Conservation (phyloP, 2,113 vertebrate genomes). For the Centrocercus urophasianus region DNA sequence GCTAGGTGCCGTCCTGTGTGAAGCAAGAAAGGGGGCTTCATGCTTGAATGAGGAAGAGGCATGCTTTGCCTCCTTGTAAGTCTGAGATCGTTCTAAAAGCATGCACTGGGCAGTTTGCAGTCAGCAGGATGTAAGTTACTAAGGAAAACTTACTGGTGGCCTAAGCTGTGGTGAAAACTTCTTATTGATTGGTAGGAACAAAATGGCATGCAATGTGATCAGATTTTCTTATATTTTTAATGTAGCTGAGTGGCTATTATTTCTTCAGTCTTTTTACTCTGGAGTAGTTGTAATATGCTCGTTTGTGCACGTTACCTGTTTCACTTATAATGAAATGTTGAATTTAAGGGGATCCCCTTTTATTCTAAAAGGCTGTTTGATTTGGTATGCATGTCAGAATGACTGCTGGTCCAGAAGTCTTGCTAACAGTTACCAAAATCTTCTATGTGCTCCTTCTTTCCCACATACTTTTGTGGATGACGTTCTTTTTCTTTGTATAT, state of each 20-base stretch:
- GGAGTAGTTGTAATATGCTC: background rate
- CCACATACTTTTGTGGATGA: background rate
- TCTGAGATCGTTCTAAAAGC: background rate
- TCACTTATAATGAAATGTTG: background rate
- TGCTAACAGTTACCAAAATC: background rate
- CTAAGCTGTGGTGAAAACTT: background rate
- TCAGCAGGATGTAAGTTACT: background rate
- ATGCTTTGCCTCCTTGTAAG: background rate
- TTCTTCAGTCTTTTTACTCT: background rate
- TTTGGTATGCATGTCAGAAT: background rate
- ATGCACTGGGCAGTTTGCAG: background rate
- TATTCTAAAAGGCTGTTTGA: background rate
- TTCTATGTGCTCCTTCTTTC: background rate
- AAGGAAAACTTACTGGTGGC: background rate
- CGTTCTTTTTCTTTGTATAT: conserved; percentile 4
- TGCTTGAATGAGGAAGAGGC: background rate
- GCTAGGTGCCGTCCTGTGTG: background rate
- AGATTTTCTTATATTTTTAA: background rate
- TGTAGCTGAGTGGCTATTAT: background rate
- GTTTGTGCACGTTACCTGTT: background rate
- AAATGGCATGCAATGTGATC: background rate
- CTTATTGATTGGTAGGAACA: background rate
- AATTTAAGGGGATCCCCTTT: background rate
- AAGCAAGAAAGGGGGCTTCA: background rate
- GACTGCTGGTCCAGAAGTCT: background rate